phyloP scores from a whole-genome alignment of 2,113 vertebrate genomes.

The Agapornis roseicollis region DNA sequence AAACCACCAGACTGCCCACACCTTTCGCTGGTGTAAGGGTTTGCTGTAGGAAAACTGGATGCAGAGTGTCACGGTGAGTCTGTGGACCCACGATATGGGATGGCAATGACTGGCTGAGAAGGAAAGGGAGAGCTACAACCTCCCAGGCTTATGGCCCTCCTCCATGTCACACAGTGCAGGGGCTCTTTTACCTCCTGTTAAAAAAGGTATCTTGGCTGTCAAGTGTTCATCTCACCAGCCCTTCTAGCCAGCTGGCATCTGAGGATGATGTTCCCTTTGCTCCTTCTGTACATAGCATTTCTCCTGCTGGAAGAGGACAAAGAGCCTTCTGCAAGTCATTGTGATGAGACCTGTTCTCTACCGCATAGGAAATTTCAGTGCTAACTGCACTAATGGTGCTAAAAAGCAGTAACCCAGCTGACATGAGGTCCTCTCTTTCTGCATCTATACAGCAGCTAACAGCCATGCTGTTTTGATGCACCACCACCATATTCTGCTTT shows the following conservation, averaged over 20 bases:
- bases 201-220: neutral
- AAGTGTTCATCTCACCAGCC: neutral
- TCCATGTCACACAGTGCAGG: neutral
- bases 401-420: neutral
- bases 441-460: neutral
- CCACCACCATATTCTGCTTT: neutral
- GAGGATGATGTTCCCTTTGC: fast-evolving
- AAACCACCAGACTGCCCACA: neutral
- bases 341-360: neutral
- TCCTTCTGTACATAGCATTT: neutral
- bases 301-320: neutral
- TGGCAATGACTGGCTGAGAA: neutral
- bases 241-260: neutral
- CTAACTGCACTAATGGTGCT: neutral
- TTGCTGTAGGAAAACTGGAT: neutral
- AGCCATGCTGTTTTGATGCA: neutral
- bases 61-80: neutral
- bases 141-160: too few relatives aligned
- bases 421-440: neutral
- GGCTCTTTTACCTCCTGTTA: neutral
- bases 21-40: neutral
- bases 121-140: neutral
- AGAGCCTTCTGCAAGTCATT: neutral
- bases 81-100: fast-evolving
- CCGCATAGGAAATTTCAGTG: neutral